These are phyloP conservation scores for Eremophila alpestris DNA, from an alignment of 2,797 vertebrate genomes.

Conservation along the genomic window DNA sequence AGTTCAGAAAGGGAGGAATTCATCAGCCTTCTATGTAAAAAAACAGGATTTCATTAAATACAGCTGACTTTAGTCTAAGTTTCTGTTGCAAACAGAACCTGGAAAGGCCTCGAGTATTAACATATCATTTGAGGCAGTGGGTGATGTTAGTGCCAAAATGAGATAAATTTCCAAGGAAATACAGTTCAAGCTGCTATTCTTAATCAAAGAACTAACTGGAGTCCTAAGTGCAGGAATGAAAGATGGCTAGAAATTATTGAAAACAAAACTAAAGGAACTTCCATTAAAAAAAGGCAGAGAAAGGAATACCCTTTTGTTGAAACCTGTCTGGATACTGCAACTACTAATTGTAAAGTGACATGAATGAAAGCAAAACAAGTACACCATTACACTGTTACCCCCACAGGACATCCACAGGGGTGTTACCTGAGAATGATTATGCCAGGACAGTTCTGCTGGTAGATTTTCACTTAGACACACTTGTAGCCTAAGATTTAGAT, in stretches of 20 bases:
- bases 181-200: not conserved
- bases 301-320: not conserved
- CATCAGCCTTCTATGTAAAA: not conserved
- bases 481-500: not conserved
- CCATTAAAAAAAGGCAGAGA: not conserved
- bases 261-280: not conserved
- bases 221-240: not conserved
- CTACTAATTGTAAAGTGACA: not conserved
- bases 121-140: not conserved
- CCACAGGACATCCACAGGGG: not conserved
- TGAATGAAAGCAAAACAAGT: not conserved
- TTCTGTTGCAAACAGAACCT: not conserved
- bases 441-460: not conserved
- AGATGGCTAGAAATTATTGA: not conserved
- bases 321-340: not conserved
- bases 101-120: not conserved
- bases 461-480: rapidly evolving
- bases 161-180: not conserved
- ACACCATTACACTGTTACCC: not conserved
- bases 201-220: not conserved
- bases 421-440: not conserved
- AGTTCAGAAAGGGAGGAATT: not conserved
- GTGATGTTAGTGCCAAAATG: not conserved
- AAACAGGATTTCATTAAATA: not conserved
- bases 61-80: not conserved